Conservation (phyloP, 2,888 invertebrate genomes). For the Notocelia uddmanniana region DNA sequence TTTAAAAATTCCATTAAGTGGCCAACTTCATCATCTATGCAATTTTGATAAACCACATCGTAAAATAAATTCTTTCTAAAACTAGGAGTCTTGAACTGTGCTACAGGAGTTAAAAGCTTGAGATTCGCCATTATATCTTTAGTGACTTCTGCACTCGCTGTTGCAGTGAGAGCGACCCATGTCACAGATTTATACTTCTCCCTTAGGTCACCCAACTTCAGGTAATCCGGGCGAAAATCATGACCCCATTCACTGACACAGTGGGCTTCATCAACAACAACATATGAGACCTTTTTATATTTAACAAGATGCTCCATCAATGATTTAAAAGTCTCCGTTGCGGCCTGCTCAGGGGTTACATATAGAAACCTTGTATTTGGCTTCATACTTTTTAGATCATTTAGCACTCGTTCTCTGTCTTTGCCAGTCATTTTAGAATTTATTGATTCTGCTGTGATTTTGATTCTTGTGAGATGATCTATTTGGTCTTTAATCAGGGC, state of each 20-base stretch:
- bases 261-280: conserved; percentile 99
- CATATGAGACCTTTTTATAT: conserved; percentile 92
- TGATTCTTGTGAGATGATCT: conserved; percentile 91
- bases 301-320: conserved; percentile 89
- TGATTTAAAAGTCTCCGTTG: conserved; percentile 90
- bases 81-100: conserved; percentile 93
- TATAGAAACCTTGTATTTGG: conserved; percentile 95
- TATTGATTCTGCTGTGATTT: conserved; percentile 94
- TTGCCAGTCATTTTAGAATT: conserved; percentile 95
- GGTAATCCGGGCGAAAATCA: conserved; percentile 98
- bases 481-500: conserved; percentile 99
- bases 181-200: conserved; percentile 88
- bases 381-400: conserved; percentile 90
- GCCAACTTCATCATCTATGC: conserved; percentile 91
- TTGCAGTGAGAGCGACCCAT: conserved; percentile 98
- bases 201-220: conserved; percentile 90
- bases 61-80: conserved; percentile 98
- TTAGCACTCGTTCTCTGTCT: conserved; percentile 91
- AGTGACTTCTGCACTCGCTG: conserved; percentile 92
- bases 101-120: conserved; percentile 88
- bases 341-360: conserved; percentile 98
- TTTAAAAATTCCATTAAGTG: conserved; percentile 92
- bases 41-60: conserved; percentile 96
- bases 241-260: conserved; percentile 99
- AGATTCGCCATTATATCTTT: conserved; percentile 93